Base-by-base conservation (phyloP, 2,888 invertebrate genomes). In the Rhagonycha lutea region DNA sequence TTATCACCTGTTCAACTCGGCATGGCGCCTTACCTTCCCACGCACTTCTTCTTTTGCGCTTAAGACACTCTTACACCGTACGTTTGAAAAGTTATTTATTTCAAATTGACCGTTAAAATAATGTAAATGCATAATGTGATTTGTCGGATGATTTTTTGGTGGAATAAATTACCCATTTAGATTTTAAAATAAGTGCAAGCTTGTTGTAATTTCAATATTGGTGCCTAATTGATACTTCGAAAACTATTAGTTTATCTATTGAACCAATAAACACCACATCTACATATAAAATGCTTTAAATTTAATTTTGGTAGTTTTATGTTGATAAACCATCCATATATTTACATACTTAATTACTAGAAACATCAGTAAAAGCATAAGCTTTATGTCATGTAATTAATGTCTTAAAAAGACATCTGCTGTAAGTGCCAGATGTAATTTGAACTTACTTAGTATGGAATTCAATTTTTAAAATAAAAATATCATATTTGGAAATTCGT, bases 1-100 rank as follows among this genome's bases (percentile, higher is more conserved):
- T 85, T 85, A 86, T 86, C 86, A 86, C 86, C 85, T 86, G 86
- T 83, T 83, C 80, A 79, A 76, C 83, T 76, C 83, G 78, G 83
- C 82, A 81, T 85, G 86, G 86, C 86, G 86, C 86, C 86, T 84
- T 79, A 75, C 73, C 84, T 75, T 78, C 86, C 86, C 85, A 86
- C 86, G 81, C 85, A 81, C 68, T 80, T 82, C 80, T 82, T 80
- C 82, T 81, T 80, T 81, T 79, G 77, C 80, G 78, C 79, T 77
- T 75, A 74, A 77, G 76, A 77, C 73, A 76, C 73, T 76, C 69
- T 68, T 76, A 76, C 70, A 74, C 71, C 74, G 73, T 77, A 71
- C 72, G 61, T 77, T 74, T 72, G 70, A 77, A 77, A 77, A 72
- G 74, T 77, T 74, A 77, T 77, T 77, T 77, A 77, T 77, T 77